These are phyloP conservation scores for Cynoglossus semilaevis DNA, from an alignment of 2,113 vertebrate genomes.

Conservation along the genomic window DNA sequence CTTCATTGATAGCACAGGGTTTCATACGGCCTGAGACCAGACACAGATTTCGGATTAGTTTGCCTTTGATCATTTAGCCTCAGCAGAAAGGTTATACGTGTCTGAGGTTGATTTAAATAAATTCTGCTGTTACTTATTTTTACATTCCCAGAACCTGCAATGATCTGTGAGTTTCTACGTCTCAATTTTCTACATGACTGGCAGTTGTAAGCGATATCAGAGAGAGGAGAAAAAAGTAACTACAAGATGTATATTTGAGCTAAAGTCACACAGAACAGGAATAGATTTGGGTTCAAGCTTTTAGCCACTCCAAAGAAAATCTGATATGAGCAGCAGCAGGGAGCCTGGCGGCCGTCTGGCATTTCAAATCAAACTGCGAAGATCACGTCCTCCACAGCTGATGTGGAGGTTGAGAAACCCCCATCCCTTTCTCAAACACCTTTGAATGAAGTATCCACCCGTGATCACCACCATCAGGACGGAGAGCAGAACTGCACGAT, in stretches of 20 bases:
- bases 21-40: conserved; percentile 24
- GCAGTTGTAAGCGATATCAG: conserved; percentile 1
- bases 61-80: conserved; percentile 57
- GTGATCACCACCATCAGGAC: conserved; percentile 44
- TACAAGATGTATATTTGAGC: conserved; percentile 9
- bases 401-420: conserved; percentile 27
- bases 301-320: conserved; percentile 18
- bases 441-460: conserved; percentile 15
- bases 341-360: conserved; percentile 25
- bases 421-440: conserved; percentile 8
- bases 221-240: conserved; percentile 11
- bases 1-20: conserved; percentile 50
- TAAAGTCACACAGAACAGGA: conserved; percentile 10
- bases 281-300: conserved; percentile 10
- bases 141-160: conserved; percentile 30
- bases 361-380: conserved; percentile 34
- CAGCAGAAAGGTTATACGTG: conserved; percentile 39
- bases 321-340: conserved; percentile 29
- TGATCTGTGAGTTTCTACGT: neutral
- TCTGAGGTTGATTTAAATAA: conserved; percentile 27
- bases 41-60: conserved; percentile 41
- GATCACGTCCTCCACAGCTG: conserved; percentile 37
- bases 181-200: neutral
- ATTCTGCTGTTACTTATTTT: conserved; percentile 21
- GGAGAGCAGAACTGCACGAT: conserved; percentile 16